A percentile compares a stretch with the other conserved stretches of the same genome.
phyloP scores from a whole-genome alignment of 2,113 vertebrate species.

The Riparia riparia region DNA sequence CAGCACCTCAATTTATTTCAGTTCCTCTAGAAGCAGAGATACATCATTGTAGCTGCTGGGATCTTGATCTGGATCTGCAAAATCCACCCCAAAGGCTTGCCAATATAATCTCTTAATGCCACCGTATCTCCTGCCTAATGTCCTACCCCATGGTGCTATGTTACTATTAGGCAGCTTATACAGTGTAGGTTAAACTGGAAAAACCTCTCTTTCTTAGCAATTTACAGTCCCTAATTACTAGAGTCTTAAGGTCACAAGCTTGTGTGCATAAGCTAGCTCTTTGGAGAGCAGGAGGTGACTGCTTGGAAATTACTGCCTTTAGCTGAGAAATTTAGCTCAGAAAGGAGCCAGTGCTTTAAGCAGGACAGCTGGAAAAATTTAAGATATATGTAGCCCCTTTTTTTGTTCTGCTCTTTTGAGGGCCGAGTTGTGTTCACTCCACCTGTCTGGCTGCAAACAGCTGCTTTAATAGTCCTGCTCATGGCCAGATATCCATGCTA shows the following conservation, averaged over 20 bases:
- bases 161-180: not conserved
- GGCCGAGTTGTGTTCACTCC: not conserved
- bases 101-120: not conserved
- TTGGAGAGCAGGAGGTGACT: not conserved
- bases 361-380: not conserved
- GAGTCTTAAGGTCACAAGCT: not conserved
- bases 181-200: not conserved
- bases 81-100: not conserved
- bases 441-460: not conserved
- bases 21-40: not conserved
- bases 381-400: not conserved
- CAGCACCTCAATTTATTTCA: conserved; percentile 18
- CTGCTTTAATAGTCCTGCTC: not conserved
- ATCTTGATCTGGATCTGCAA: not conserved
- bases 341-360: not conserved
- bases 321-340: not conserved
- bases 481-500: not conserved
- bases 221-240: not conserved
- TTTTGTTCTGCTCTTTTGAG: not conserved
- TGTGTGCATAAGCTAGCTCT: not conserved
- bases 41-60: not conserved
- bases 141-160: not conserved
- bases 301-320: not conserved
- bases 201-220: not conserved
- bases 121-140: not conserved